Evolutionary conservation across 1,140 invertebrate species (phyloP), one percentile per base, ranked within the genome.

Genomic region (Schlechtendalia chinensis): DNA sequence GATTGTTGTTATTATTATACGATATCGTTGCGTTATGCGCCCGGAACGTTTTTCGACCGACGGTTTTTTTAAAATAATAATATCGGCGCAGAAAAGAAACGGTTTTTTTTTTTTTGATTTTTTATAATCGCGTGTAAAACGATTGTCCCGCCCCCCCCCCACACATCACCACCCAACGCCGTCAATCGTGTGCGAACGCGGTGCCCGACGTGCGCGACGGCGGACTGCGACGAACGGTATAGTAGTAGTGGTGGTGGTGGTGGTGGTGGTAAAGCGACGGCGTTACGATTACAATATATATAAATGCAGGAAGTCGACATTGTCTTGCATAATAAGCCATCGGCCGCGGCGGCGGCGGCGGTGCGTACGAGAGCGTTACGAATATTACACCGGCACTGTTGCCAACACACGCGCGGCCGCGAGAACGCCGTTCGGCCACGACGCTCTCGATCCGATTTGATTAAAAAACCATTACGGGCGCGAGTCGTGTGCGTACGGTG

Each of bases 321-420:
- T 79, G 75, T 79, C 75, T 79, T 79, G 75, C 75, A 79, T 79
- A 79, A 79, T 79, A 79, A 79, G 56, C 75, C 58, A 61, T 63
- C 58, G 56, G 24, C 22, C 14, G n/a, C 29, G 14, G 29, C n/a
- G 56, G 19, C 47, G 29, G 32, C 5, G 24, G 29, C 0, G 29
- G 53, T 2, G 17, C 12, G 53, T 50, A 24, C n/a, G 47, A 8
- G 39, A 29, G 29, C 65, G 71, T 58, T 74, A 58, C 71, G 29
- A 74, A 58, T 74, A 56, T 56, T 58, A 54, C 5, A 12, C 47
- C 75, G n/a, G n/a, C n/a, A 79, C 58, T 79, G 75, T 79, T 79
- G 58, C 75, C 75, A 79, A 79, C 75, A 39, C n/a, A 67, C 61
- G 29, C 71, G 50, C 17, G 17, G 16, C 29, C 3, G 27, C 19